Evolutionary conservation across 2,888 invertebrate species (phyloP).

Genomic region (Holacanthella duospinosa): DNA sequence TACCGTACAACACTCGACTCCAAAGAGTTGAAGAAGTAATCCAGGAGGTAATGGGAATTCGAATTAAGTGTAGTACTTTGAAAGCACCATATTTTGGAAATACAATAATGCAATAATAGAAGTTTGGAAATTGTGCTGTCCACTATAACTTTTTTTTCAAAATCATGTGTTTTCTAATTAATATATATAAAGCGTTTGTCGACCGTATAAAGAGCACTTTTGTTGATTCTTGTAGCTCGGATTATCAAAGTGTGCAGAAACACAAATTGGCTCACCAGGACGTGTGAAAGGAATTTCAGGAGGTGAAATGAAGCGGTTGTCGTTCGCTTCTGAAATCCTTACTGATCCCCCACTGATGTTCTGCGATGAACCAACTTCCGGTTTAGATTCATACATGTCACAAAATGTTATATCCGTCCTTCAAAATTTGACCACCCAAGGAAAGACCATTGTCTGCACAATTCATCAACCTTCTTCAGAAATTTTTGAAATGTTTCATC

Average conservation of each 20-base stretch:
- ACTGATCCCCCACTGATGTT: constrained; percentile 92
- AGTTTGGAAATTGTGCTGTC: too few relatives aligned
- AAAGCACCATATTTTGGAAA: too few relatives aligned
- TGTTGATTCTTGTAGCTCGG: constrained; percentile 55
- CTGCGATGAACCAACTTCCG: constrained; percentile 86
- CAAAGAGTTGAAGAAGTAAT: constrained; percentile 76
- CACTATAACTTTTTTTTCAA: too few relatives aligned
- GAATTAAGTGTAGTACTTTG: neutral
- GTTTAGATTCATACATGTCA: constrained; percentile 94
- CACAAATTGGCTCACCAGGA: constrained; percentile 79
- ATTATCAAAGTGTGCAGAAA: constrained; percentile 77
- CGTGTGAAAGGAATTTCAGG: constrained; percentile 85
- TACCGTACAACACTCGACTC: constrained; percentile 63
- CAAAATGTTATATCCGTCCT: constrained; percentile 61
- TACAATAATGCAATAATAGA: neutral
- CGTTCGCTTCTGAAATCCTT: constrained; percentile 92
- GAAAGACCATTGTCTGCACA: constrained; percentile 83
- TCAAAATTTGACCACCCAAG: constrained; percentile 54
- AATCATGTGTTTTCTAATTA: too few relatives aligned
- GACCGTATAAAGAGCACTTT: too few relatives aligned
- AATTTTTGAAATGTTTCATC: constrained; percentile 75
- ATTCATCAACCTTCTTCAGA: constrained; percentile 89
- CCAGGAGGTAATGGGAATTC: constrained; percentile 53
- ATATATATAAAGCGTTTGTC: too few relatives aligned
- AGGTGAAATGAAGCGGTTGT: constrained; percentile 87